A percentile compares a stretch with the other conserved stretches of the same genome.
Conservation (phyloP, 2,797 vertebrate species). For the Sciaenops ocellatus region DNA sequence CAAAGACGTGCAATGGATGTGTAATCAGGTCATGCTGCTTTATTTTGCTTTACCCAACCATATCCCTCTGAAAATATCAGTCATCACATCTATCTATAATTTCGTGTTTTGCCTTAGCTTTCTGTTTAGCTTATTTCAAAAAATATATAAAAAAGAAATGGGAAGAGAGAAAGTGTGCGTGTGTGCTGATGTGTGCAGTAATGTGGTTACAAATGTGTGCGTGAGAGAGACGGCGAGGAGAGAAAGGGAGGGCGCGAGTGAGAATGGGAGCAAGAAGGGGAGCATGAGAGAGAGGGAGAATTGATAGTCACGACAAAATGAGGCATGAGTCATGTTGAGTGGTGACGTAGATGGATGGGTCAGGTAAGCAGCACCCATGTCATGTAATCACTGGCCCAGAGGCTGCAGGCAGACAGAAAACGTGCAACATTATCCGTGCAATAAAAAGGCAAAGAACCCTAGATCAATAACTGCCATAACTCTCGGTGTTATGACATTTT, state of each 20-base stretch:
- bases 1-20: slow-evolving; percentile 19
- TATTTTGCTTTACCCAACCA: slow-evolving; percentile 37
- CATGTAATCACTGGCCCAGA: slow-evolving; percentile 38
- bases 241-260: slow-evolving; percentile 10
- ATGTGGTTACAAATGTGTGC: slow-evolving; percentile 27
- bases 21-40: slow-evolving; percentile 68
- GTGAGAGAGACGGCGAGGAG: slow-evolving; percentile 10
- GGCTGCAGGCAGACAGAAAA: slow-evolving; percentile 25
- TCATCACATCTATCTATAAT: slow-evolving; percentile 5
- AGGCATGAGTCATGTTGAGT: slow-evolving; percentile 68
- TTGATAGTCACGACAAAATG: slow-evolving; percentile 60
- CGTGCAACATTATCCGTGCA: slow-evolving; percentile 5
- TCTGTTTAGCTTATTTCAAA: slow-evolving; percentile 18
- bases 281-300: slow-evolving; percentile 28
- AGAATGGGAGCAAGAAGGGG: slow-evolving; percentile 31
- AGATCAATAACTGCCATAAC: slow-evolving; percentile 33
- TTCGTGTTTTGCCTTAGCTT: neutral
- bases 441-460: slow-evolving; percentile 20
- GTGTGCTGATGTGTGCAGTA: slow-evolving; percentile 16
- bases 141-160: slow-evolving; percentile 11
- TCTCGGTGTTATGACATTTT: slow-evolving; percentile 29
- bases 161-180: neutral
- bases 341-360: slow-evolving; percentile 58
- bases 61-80: slow-evolving; percentile 19
- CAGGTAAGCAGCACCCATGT: slow-evolving; percentile 56